Base-by-base conservation (phyloP, 1,140 invertebrate genomes). In the Microplitis mediator region DNA sequence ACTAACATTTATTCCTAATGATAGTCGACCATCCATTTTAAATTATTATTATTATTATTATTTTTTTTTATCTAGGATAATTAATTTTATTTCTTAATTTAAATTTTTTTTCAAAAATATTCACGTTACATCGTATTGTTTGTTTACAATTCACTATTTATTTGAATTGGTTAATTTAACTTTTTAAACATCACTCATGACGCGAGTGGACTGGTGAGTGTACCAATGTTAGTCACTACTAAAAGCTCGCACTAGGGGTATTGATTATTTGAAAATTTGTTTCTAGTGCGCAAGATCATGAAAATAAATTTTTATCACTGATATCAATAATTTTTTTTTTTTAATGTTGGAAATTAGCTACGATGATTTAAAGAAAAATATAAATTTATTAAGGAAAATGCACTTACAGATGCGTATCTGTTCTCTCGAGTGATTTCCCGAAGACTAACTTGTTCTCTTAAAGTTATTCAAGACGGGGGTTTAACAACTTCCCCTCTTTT, bases 1-100 rank as follows among this genome's bases (percentile, higher is more conserved):
- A 50, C 80, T 78, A n/a, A 84, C 61, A 70, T 84, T 84, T 5
- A 84, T 82, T 13, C 78, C 82, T 11, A 84, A 39, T 34, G 79
- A 79, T 14, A 82, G 35, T 13, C 75, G 74, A 58, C 75, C 75
- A 72, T 77, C 78, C 79, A 80, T 84, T 23, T 81, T 78, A 45
- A 69, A 45, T 23, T 23, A 23, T 23, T 23, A 23, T 23, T 23
- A 23, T 23, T 23, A 23, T 23, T n/a, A 39, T 69, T 69, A 34
- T 56, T n/a, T 34, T 8, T 23, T 23, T 31, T 61, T 61, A 4
- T 6, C 14, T 1, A 23, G 23, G 52, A 56, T 56, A 13, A 6
- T 16, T 56, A 13, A 56, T 16, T 61, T 61, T 34, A 3, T 34
- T 9, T 8, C 23, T 32, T 8, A 6, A 13, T 6, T 58, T 58